Base-by-base conservation (phyloP, 2,888 invertebrate species). In the Adineta ricciae region DNA sequence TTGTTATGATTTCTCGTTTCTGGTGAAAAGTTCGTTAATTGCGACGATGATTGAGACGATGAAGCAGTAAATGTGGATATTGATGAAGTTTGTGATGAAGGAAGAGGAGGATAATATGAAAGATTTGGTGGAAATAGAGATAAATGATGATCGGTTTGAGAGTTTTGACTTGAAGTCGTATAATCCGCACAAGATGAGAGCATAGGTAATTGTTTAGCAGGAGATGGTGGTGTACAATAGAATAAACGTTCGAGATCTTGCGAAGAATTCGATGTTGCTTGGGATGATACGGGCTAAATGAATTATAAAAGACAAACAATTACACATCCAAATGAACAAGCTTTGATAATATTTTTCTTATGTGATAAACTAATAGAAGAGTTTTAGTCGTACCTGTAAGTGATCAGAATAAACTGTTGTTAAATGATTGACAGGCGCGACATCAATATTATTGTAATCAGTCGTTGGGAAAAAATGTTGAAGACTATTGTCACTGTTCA, bases 141-240 rank as follows among this genome's bases (percentile, higher is more conserved):
- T 41, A 78, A 41, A 78, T 78, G 78, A 64, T 64, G 64, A 64
- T 64, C 19, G 7, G 78, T 41, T 41, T 78, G 78, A 38, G 78
- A 78, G 41, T 78, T 38, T 41, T 78, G 41, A 41, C 41, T 38
- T n/a, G 78, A 78, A 41, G 38, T 9, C 14, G 38, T 19, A 41
- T 38, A 41, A 78, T 41, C 41, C 9, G 38, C 78, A n/a, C 38
- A 78, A 16, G 78, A 78, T 41, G 78, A 78, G 4, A 78, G n/a
- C 78, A 78, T 78, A 19, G 78, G 78, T 78, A 78, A 78, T 38
- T 78, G 41, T 78, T 78, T 78, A 3, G 3, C 41, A 78, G 78
- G 78, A 41, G 78, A 78, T 11, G 78, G 78, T 41, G 78, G 78
- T n/a, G 78, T 78, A 41, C 78, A 78, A 41, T 78, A 78, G 11